phyloP scores from a whole-genome alignment of 2,797 vertebrate genomes.

The Enteromius afrohamiltoni region DNA sequence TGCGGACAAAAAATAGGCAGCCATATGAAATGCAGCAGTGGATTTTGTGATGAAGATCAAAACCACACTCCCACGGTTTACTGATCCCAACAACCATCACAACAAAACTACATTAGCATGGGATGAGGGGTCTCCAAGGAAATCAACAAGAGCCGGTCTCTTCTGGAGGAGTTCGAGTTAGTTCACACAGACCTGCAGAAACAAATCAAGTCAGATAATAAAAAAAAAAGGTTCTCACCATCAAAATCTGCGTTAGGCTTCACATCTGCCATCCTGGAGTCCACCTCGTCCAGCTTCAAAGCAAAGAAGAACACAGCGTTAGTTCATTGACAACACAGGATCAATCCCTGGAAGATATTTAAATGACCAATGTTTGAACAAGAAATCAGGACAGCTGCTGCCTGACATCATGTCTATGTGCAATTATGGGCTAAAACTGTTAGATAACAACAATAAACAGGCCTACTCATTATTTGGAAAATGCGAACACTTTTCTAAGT shows the following conservation, averaged over 20 bases:
- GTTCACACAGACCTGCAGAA: background rate
- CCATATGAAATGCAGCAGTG: background rate
- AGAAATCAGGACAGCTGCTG: background rate
- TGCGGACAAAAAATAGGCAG: background rate
- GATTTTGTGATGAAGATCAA: background rate
- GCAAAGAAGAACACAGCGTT: background rate
- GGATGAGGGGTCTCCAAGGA: background rate
- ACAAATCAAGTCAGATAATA: background rate
- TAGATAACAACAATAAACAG: background rate
- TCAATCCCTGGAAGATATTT: background rate
- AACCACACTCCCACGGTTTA: background rate
- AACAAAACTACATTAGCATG: background rate
- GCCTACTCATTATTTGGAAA: background rate
- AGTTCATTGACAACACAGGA: background rate
- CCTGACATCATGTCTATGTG: background rate
- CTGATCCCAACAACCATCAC: background rate
- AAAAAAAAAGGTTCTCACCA: background rate
- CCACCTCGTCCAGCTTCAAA: background rate
- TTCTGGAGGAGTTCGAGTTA: background rate
- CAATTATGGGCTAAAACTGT: background rate
- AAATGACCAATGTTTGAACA: background rate
- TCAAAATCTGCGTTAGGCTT: background rate
- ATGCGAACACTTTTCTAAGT: background rate
- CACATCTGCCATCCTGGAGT: background rate
- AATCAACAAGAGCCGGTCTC: background rate